Percentiles rank a stretch among this genome's conserved stretches.
Evolutionary conservation across 2,888 invertebrate genomes (phyloP).

Genomic region (Meta bourneti): DNA sequence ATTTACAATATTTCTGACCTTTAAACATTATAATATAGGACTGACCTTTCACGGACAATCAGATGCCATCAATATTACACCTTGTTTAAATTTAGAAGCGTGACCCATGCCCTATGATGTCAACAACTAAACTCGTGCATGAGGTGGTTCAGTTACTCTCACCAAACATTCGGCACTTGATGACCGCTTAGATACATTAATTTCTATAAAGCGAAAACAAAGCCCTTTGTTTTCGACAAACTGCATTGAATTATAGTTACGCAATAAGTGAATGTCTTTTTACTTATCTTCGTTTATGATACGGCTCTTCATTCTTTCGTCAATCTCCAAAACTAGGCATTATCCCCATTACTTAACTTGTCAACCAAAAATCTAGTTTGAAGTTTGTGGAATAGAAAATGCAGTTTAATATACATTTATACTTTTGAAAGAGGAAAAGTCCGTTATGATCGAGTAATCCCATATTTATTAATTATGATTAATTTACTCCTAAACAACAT

Average conservation of each 20-base stretch:
- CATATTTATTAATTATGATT: too few relatives aligned
- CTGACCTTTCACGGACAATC: too few relatives aligned
- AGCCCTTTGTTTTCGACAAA: slow-evolving; percentile 36
- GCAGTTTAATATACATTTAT: not conserved
- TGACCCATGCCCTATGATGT: not conserved
- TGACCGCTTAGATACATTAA: slow-evolving; percentile 5
- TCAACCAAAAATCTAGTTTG: not conserved
- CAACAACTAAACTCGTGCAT: not conserved
- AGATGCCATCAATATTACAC: not conserved
- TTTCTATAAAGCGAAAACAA: slow-evolving; percentile 31
- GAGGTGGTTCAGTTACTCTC: not conserved
- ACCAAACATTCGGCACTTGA: not conserved
- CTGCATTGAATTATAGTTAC: not conserved
- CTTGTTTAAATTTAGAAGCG: not conserved
- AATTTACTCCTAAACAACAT: too few relatives aligned
- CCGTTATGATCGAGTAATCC: too few relatives aligned
- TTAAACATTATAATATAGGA: too few relatives aligned
- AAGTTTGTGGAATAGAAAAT: not conserved
- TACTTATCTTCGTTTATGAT: not conserved
- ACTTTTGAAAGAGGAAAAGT: not conserved
- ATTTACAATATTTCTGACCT: too few relatives aligned
- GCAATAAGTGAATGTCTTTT: not conserved
- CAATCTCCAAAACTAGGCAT: not conserved
- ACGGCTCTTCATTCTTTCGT: not conserved
- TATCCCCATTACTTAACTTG: not conserved